Percentiles rank a stretch among this genome's conserved stretches.
Conservation (phyloP, 2,113 vertebrate species). For the Litocranius walleri region DNA sequence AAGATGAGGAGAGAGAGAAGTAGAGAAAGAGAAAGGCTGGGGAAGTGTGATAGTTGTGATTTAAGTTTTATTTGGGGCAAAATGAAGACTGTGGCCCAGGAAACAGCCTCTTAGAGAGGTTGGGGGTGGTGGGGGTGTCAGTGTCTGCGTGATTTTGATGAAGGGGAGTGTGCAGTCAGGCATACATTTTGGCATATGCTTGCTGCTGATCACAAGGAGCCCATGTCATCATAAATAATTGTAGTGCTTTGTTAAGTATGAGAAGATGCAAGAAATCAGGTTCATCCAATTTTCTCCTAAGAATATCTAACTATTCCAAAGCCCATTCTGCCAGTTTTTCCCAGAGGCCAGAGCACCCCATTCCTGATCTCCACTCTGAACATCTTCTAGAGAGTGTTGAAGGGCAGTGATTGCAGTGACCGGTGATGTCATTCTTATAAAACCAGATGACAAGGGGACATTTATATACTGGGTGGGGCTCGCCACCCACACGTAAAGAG, state of each 20-base stretch:
- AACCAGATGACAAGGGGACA: neutral
- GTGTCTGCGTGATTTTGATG: neutral
- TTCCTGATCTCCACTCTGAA: neutral
- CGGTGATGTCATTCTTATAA: accelerated
- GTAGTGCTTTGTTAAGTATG: neutral
- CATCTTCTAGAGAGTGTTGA: neutral
- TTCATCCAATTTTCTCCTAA: neutral
- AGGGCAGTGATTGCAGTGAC: neutral
- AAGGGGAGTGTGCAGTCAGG: neutral
- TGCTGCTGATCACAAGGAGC: neutral
- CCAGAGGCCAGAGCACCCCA: neutral
- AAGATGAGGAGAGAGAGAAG: neutral
- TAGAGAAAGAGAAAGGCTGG: no score
- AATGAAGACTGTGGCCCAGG: neutral
- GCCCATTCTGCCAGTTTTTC: neutral
- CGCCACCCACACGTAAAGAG: neutral
- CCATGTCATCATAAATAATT: neutral
- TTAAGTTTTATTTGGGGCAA: neutral
- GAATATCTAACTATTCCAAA: neutral
- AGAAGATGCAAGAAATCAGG: neutral
- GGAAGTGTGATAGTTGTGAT: neutral
- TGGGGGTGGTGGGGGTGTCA: accelerated
- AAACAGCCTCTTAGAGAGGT: neutral
- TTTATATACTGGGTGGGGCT: neutral
- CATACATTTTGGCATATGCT: neutral